A percentile compares a stretch with the other conserved stretches of the same genome.
These are phyloP conservation scores for Pararge aegeria DNA, from an alignment of 1,140 invertebrate genomes.

Conservation along the genomic window DNA sequence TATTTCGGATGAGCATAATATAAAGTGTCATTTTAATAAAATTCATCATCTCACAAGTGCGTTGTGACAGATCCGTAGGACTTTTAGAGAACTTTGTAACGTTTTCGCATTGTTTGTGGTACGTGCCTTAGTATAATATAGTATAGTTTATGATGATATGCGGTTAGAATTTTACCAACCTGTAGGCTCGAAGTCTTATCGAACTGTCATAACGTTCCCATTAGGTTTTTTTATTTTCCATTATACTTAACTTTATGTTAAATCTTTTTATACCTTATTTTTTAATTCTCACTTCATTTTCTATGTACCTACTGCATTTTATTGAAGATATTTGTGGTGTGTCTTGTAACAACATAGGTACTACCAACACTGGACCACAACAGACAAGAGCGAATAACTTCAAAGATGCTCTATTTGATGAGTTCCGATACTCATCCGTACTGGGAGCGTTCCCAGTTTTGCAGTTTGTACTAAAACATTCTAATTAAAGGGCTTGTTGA, in stretches of 20 bases:
- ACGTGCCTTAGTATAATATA: constrained; percentile 13
- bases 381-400: not conserved
- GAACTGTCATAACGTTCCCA: not conserved
- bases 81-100: not conserved
- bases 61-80: not conserved
- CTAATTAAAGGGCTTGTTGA: not conserved
- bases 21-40: not conserved
- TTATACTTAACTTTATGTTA: too few species aligned
- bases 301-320: not conserved
- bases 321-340: not conserved
- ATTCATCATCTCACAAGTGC: not conserved
- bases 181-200: constrained; percentile 5
- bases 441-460: not conserved
- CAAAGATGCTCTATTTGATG: not conserved
- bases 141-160: constrained; percentile 7
- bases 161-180: constrained; percentile 3
- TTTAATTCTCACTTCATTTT: not conserved
- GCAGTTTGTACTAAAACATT: not conserved
- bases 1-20: not conserved
- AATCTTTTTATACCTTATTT: not conserved
- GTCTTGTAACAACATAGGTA: not conserved
- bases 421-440: not conserved
- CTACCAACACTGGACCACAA: not conserved
- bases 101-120: not conserved
- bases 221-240: not conserved